phyloP scores from a whole-genome alignment of 2,888 invertebrate species.

The Xylocampa areola region DNA sequence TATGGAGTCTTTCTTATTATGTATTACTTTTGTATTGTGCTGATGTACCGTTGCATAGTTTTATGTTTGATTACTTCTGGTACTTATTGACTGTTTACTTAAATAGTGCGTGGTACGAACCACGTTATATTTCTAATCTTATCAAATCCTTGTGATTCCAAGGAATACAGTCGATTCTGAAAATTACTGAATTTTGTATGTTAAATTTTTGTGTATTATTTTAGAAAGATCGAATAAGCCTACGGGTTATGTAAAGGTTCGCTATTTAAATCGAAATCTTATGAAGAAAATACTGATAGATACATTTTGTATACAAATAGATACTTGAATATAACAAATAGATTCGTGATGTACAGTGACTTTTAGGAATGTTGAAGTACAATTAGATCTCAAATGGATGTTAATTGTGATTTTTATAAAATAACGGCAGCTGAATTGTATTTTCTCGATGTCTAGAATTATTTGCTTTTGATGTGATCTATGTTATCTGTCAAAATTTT shows the following conservation, averaged over 20 bases:
- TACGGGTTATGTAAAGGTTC: slow-evolving; percentile 31
- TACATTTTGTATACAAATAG: slow-evolving; percentile 64
- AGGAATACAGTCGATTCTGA: neutral
- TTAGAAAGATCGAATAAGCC: slow-evolving; percentile 21
- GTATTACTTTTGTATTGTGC: slow-evolving; percentile 32
- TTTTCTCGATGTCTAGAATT: slow-evolving; percentile 43
- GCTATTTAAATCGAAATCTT: slow-evolving; percentile 55
- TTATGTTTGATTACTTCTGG: slow-evolving; percentile 15
- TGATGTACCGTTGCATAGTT: slow-evolving; percentile 20
- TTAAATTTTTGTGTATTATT: slow-evolving; percentile 25
- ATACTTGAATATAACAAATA: slow-evolving; percentile 48
- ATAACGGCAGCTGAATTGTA: slow-evolving; percentile 34
- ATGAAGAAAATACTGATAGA: slow-evolving; percentile 63
- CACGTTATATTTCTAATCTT: neutral
- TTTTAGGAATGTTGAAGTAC: slow-evolving; percentile 66
- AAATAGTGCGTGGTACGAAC: slow-evolving; percentile 24
- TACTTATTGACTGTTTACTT: slow-evolving; percentile 53
- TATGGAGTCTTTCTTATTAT: slow-evolving; percentile 33
- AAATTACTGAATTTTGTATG: slow-evolving; percentile 2
- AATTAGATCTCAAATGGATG: slow-evolving; percentile 71
- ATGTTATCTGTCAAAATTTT: slow-evolving; percentile 42
- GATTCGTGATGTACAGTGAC: slow-evolving; percentile 50
- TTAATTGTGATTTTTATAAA: slow-evolving; percentile 43
- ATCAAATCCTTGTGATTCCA: slow-evolving; percentile 9
- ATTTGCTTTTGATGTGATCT: slow-evolving; percentile 41